Conservation (phyloP, 92 coral and sea anemone genomes). For the Virgularia gustaviana region DNA sequence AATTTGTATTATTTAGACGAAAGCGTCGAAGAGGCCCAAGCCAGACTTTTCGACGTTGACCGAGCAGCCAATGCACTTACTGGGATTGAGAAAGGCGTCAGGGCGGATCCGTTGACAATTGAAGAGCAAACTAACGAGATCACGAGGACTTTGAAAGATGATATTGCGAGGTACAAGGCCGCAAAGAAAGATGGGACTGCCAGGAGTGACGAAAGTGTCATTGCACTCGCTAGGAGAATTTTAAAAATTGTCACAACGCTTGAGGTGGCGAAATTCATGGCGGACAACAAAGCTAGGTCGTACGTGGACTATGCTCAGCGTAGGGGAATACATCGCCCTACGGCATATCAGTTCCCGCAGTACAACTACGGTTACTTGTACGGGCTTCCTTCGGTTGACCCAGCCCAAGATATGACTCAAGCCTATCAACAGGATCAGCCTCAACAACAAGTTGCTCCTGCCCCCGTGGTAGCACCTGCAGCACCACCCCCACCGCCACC, state of each 20-base stretch:
- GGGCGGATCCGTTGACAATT: conserved; percentile 56
- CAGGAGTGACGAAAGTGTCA: conserved; percentile 23
- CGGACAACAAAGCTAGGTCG: conserved; percentile 63
- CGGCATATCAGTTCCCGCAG: conserved; percentile 39
- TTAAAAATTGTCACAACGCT: conserved; percentile 64
- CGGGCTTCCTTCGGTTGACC: conserved; percentile 27
- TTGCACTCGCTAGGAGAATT: conserved; percentile 57
- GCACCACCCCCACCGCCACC: neutral
- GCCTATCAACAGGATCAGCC: conserved; percentile 14
- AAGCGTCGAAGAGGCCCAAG: conserved; percentile 53
- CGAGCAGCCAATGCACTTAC: conserved; percentile 73
- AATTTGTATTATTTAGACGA: conserved; percentile 18
- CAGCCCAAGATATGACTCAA: conserved; percentile 35
- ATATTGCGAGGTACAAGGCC: conserved; percentile 32
- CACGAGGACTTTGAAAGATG: conserved; percentile 30
- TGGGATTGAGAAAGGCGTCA: conserved; percentile 65
- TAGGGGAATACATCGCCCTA: conserved; percentile 35
- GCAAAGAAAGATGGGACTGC: conserved; percentile 18
- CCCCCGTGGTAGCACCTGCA: neutral
- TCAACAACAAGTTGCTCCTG: neutral
- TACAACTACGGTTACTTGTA: conserved; percentile 27
- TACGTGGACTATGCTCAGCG: conserved; percentile 54
- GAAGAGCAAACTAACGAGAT: conserved; percentile 68
- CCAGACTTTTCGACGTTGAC: conserved; percentile 57
- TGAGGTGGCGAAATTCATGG: conserved; percentile 78